Evolutionary conservation across 1,140 invertebrate genomes (phyloP).

Genomic region (Diorhabda elongata): DNA sequence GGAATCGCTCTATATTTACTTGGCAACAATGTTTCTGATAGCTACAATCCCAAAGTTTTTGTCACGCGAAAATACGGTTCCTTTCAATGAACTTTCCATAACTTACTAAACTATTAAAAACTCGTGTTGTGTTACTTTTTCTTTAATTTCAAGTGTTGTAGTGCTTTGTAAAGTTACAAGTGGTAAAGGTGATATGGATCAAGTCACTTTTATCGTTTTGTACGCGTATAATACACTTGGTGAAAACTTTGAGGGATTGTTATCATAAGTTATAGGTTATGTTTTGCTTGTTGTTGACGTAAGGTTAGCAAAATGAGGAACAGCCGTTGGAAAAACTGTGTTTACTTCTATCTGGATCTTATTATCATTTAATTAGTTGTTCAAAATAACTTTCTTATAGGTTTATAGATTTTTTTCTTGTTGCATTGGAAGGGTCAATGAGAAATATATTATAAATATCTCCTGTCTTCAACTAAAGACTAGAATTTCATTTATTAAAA

Average conservation of each 20-base stretch:
- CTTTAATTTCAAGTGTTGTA: conserved; percentile 5
- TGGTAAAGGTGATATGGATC: not conserved
- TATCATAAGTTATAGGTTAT: conserved; percentile 26
- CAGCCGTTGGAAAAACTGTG: not conserved
- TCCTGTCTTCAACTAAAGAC: not conserved
- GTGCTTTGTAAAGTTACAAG: not conserved
- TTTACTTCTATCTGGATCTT: too few species aligned
- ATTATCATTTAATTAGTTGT: too few species aligned
- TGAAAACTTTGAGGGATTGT: conserved; percentile 16
- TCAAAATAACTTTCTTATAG: not conserved
- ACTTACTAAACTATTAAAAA: conserved; percentile 25
- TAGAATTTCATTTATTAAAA: not conserved
- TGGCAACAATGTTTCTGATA: conserved; percentile 29
- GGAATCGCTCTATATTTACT: conserved; percentile 25
- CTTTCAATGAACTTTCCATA: conserved; percentile 23
- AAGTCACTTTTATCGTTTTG: conserved; percentile 5
- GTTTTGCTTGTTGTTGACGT: conserved; percentile 19
- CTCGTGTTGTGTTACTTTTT: conserved; percentile 9
- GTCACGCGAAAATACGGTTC: conserved; percentile 24
- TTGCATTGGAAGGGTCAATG: not conserved
- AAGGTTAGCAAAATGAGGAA: conserved; percentile 1
- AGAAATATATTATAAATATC: not conserved
- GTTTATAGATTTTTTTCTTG: not conserved
- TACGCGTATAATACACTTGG: conserved; percentile 13
- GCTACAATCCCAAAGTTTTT: conserved; percentile 31